Base-by-base conservation (phyloP, 2,888 invertebrate species). In the Danaus chrysippus region DNA sequence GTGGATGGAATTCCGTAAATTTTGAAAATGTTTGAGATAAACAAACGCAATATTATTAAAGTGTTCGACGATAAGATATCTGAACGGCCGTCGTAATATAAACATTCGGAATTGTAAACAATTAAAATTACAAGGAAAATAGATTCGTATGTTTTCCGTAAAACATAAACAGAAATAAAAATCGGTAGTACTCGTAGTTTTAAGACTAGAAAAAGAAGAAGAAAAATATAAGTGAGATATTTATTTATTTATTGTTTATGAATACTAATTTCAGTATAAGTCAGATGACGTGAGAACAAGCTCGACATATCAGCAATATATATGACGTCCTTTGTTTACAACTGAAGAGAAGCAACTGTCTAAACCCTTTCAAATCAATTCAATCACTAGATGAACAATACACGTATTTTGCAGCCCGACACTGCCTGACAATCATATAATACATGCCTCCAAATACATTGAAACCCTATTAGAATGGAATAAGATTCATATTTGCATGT, bases 321-420 rank as follows among this genome's bases (percentile, higher is more conserved):
- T 63, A 59, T 57, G 63, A 54, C 43, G 57, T 59, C 61, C 62
- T 64, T 58, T 64, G 61, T 64, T 64, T 55, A 58, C 61, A 63
- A 76, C 73, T 70, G 70, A 75, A 74, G 65, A 63, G 71, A 70
- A 67, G 68, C 65, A 72, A 75, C 74, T 68, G 72, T 73, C 73
- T 74, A 78, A 78, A 74, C 78, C 75, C 76, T 84, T 82, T 77
- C 76, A 76, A 76, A 79, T 79, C 83, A 86, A 86, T 86, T 83
- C 84, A 81, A 82, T 84, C 82, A 81, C 79, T 71, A 76, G 75
- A 83, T 81, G 81, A 83, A 85, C 86, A 86, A 85, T 86, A 81
- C 81, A 82, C 80, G 81, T 82, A 84, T 85, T 84, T 85, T 76
- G 78, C 75, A 67, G 69, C 65, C 73, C 76, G 76, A 79, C 82